phyloP scores from a whole-genome alignment of 2,888 invertebrate species.

The Dermolepida albohirtum region DNA sequence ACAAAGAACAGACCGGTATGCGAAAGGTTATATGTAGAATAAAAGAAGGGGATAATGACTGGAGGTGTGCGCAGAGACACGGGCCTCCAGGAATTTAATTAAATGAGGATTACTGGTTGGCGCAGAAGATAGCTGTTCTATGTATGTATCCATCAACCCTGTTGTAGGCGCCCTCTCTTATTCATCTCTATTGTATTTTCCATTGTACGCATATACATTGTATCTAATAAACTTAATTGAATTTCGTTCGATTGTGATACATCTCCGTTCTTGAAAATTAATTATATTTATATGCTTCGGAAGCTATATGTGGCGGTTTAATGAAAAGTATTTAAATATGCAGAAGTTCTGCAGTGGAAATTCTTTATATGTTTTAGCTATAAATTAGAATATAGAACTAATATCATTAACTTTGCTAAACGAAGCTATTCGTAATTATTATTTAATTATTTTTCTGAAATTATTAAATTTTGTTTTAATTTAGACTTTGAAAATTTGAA shows the following conservation, averaged over 20 bases:
- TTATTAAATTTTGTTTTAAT: too few species aligned
- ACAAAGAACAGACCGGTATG: slow-evolving; percentile 63
- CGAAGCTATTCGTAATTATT: too few species aligned
- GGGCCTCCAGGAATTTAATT: slow-evolving; percentile 64
- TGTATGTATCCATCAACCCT: slow-evolving; percentile 22
- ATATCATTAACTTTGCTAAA: too few species aligned
- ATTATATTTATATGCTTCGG: slow-evolving; percentile 5
- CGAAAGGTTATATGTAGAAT: slow-evolving; percentile 66
- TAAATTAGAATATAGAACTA: too few species aligned
- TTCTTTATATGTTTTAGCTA: too few species aligned
- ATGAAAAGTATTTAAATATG: too few species aligned
- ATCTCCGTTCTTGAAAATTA: slow-evolving; percentile 2
- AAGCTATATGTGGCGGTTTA: too few species aligned
- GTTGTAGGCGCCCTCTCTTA: slow-evolving; percentile 12
- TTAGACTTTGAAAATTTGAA: too few species aligned
- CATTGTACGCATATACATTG: slow-evolving; percentile 24
- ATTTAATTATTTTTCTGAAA: too few species aligned
- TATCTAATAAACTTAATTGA: slow-evolving; percentile 37
- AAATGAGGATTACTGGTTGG: slow-evolving; percentile 62
- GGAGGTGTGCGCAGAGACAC: slow-evolving; percentile 59
- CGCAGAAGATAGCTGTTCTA: slow-evolving; percentile 33
- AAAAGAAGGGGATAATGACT: slow-evolving; percentile 64
- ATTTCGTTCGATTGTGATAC: slow-evolving; percentile 26
- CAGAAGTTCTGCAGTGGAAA: too few species aligned
- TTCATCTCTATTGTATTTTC: slow-evolving; percentile 33